Evolutionary conservation across 2,797 vertebrate genomes (phyloP).

Genomic region (Liparis tanakae): DNA sequence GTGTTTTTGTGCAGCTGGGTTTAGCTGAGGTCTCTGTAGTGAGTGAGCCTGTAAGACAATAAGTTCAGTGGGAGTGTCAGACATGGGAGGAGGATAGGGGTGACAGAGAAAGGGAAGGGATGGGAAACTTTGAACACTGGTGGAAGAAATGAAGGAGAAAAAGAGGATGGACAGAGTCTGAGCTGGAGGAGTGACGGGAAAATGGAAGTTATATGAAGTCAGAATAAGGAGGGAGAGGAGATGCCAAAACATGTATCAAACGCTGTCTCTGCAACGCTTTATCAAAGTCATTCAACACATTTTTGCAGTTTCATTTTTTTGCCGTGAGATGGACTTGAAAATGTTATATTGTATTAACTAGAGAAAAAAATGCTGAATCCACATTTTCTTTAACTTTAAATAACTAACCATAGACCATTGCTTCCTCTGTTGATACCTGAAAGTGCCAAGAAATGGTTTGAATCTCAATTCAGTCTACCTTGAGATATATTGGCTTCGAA

Average conservation of each 20-base stretch:
- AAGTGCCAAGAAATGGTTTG: background rate
- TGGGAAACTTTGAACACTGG: constrained; percentile 56
- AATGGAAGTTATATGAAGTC: constrained; percentile 5
- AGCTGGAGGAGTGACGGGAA: constrained; percentile 28
- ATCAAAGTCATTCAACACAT: background rate
- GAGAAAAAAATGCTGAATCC: background rate
- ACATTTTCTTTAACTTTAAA: background rate
- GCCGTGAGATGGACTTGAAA: background rate
- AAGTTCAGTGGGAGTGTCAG: constrained; percentile 48
- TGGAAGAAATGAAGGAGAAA: constrained; percentile 25
- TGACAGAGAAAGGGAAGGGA: constrained; percentile 20
- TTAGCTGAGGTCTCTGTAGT: constrained; percentile 39
- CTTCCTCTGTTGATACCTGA: background rate
- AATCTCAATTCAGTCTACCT: background rate
- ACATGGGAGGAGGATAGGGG: constrained; percentile 29
- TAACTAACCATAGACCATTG: background rate
- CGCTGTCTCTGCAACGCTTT: background rate
- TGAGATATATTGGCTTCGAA: background rate
- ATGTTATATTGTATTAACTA: background rate
- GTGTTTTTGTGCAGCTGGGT: constrained; percentile 39
- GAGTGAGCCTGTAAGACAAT: constrained; percentile 58
- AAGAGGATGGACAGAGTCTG: constrained; percentile 13
- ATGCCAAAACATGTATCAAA: constrained; percentile 6
- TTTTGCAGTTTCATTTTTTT: background rate
- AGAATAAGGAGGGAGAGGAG: background rate